A percentile compares a stretch with the other conserved stretches of the same genome.
These are phyloP conservation scores for Tychaedon coryphoeus DNA, from an alignment of 2,113 vertebrate genomes.

Conservation along the genomic window DNA sequence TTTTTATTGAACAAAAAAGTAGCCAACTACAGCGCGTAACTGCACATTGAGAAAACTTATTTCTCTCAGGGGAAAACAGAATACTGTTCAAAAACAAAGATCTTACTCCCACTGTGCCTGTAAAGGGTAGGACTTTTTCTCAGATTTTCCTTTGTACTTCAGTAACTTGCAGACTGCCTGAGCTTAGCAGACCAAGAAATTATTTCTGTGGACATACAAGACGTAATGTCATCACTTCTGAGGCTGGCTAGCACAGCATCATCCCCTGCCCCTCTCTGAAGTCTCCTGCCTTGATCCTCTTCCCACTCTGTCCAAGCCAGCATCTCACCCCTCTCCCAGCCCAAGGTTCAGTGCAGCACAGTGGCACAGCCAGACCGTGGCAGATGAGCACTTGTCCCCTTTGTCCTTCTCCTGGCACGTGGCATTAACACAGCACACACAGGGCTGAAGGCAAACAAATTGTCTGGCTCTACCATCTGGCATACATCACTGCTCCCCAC, in stretches of 20 bases:
- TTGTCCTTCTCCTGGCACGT: background rate
- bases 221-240: background rate
- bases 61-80: background rate
- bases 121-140: background rate
- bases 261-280: background rate
- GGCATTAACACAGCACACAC: background rate
- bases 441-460: background rate
- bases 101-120: background rate
- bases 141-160: background rate
- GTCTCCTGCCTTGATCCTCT: background rate
- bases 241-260: background rate
- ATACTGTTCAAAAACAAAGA: background rate
- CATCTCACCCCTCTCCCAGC: background rate
- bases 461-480: background rate
- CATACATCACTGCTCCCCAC: background rate
- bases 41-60: background rate
- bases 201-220: background rate
- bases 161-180: background rate
- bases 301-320: background rate
- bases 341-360: fast-evolving
- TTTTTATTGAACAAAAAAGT: background rate
- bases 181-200: background rate
- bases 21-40: background rate
- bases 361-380: background rate
- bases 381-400: background rate